Conservation (phyloP, 1,140 invertebrate species). For the Idris sp. region DNA sequence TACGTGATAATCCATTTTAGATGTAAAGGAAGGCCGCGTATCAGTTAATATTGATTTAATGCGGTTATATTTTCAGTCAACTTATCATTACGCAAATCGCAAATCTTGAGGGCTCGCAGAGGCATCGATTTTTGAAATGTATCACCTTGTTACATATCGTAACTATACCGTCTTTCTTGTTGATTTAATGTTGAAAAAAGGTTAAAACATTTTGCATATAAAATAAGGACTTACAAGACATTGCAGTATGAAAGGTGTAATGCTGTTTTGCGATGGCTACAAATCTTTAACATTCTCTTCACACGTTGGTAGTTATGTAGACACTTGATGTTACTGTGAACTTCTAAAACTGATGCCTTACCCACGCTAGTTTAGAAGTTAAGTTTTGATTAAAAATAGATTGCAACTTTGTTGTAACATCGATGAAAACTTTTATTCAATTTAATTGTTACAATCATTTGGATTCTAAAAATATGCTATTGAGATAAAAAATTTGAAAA, state of each 20-base stretch:
- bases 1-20: slow-evolving; percentile 24
- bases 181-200: slow-evolving; percentile 37
- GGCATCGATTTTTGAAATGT: slow-evolving; percentile 9
- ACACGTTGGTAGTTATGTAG: slow-evolving; percentile 56
- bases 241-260: slow-evolving; percentile 31
- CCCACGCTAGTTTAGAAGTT: slow-evolving; percentile 20
- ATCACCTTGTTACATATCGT: slow-evolving; percentile 25
- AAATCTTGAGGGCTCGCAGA: slow-evolving; percentile 7
- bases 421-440: no score
- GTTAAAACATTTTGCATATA: slow-evolving; percentile 27
- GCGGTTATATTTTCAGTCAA: slow-evolving; percentile 5
- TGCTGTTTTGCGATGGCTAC: slow-evolving; percentile 25
- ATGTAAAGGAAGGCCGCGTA: slow-evolving; percentile 17
- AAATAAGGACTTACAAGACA: slow-evolving; percentile 30
- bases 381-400: slow-evolving; percentile 10
- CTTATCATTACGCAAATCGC: slow-evolving; percentile 14
- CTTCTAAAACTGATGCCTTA: slow-evolving; percentile 37
- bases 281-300: slow-evolving; percentile 54
- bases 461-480: no score
- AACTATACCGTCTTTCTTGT: slow-evolving; percentile 23
- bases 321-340: slow-evolving; percentile 51
- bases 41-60: slow-evolving; percentile 29
- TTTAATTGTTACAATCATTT: no score
- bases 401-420: no score
- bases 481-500: no score